Percentiles rank a stretch among this genome's conserved stretches.
These are phyloP conservation scores for Orthonevra nobilis DNA, from an alignment of 2,888 invertebrate genomes.

Conservation along the genomic window DNA sequence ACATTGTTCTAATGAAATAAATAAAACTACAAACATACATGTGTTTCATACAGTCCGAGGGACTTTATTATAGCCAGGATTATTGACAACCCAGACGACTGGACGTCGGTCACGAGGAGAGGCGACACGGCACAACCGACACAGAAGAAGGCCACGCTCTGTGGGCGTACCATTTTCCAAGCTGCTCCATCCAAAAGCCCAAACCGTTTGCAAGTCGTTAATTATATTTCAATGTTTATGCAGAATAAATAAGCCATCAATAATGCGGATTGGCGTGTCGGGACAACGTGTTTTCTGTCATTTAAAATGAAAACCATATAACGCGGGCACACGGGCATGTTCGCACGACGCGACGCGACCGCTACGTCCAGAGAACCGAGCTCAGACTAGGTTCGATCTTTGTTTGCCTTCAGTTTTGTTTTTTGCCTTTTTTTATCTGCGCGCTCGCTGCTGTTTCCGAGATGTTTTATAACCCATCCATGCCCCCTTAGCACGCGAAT, in stretches of 20 bases:
- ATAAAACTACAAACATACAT: conserved; percentile 12
- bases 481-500: background rate
- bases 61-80: conserved; percentile 21
- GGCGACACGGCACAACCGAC: too few species aligned
- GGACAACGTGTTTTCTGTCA: conserved; percentile 74
- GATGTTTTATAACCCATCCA: conserved; percentile 18
- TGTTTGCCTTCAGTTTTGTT: conserved; percentile 27
- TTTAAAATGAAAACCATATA: conserved; percentile 71
- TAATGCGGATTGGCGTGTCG: conserved; percentile 73
- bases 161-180: conserved; percentile 71
- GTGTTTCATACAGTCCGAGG: too few species aligned
- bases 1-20: conserved; percentile 47
- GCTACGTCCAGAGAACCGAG: too few species aligned
- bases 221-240: conserved; percentile 73
- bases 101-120: conserved; percentile 16
- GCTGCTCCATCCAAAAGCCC: conserved; percentile 58
- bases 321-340: conserved; percentile 36
- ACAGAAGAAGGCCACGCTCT: conserved; percentile 72
- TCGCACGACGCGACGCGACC: too few species aligned
- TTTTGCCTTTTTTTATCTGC: background rate
- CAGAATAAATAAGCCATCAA: conserved; percentile 74
- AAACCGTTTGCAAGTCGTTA: conserved; percentile 73
- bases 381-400: conserved; percentile 25
- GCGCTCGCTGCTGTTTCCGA: conserved; percentile 20
- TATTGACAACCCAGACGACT: conserved; percentile 62